Percentiles rank a stretch among this genome's conserved stretches.
phyloP scores from a whole-genome alignment of 2,797 vertebrate genomes.

The Clarias fuscus region DNA sequence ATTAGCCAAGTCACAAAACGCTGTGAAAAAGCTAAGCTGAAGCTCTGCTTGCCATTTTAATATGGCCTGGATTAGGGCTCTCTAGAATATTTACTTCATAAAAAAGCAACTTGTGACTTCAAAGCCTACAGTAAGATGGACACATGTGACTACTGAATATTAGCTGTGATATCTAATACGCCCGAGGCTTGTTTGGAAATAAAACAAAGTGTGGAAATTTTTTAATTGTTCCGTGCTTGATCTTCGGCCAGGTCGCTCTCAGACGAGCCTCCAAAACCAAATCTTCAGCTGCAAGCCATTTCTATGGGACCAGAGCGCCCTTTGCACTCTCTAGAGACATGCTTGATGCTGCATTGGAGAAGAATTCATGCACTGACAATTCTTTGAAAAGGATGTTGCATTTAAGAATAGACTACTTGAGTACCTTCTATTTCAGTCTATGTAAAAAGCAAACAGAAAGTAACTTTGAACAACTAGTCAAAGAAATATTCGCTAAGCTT shows the following conservation, averaged over 20 bases:
- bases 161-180: constrained; percentile 66
- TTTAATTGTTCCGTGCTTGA: constrained; percentile 49
- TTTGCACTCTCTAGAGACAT: constrained; percentile 54
- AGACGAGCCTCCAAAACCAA: constrained; percentile 64
- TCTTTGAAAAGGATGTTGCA: constrained; percentile 42
- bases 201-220: constrained; percentile 54
- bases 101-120: constrained; percentile 61
- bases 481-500: constrained; percentile 44
- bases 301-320: constrained; percentile 53
- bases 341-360: constrained; percentile 30
- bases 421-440: constrained; percentile 21
- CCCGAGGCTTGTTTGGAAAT: constrained; percentile 71
- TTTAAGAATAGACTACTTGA: constrained; percentile 36
- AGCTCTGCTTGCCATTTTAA: constrained; percentile 63
- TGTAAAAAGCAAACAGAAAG: constrained; percentile 52
- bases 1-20: constrained; percentile 69
- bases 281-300: constrained; percentile 51
- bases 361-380: constrained; percentile 45
- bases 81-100: constrained; percentile 62
- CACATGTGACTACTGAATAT: constrained; percentile 63
- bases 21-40: constrained; percentile 56
- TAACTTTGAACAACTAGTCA: constrained; percentile 43
- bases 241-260: constrained; percentile 60
- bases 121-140: constrained; percentile 60
- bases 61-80: constrained; percentile 68